phyloP scores from a whole-genome alignment of 2,797 vertebrate species.

The Gadopsis bispinosus region DNA sequence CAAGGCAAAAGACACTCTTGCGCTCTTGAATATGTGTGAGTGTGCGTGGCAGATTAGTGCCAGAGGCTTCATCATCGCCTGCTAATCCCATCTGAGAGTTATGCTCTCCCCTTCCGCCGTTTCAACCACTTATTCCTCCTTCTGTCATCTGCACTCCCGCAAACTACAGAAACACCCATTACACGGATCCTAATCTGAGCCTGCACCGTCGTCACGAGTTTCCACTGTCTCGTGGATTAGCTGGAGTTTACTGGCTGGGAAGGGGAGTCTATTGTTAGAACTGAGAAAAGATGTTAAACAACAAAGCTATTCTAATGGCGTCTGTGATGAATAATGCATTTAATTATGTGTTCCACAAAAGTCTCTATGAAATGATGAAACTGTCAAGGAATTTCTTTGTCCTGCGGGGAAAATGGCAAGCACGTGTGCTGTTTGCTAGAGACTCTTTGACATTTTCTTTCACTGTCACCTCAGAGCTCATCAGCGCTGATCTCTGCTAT shows the following conservation, averaged over 20 bases:
- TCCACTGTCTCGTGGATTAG: slow-evolving; percentile 67
- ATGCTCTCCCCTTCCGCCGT: slow-evolving; percentile 41
- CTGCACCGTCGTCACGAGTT: slow-evolving; percentile 52
- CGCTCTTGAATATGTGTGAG: slow-evolving; percentile 25
- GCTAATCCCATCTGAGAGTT: slow-evolving; percentile 74
- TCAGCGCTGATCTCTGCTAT: neutral
- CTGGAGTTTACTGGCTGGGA: slow-evolving; percentile 50
- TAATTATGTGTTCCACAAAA: slow-evolving; percentile 37
- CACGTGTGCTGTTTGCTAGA: neutral
- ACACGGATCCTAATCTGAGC: slow-evolving; percentile 66
- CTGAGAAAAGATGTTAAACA: slow-evolving; percentile 45
- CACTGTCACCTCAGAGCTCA: slow-evolving; percentile 4
- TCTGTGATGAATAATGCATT: slow-evolving; percentile 52
- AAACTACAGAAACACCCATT: slow-evolving; percentile 62
- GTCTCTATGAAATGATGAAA: slow-evolving; percentile 26
- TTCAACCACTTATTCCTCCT: slow-evolving; percentile 59
- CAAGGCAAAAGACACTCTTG: slow-evolving; percentile 45
- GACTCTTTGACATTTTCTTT: slow-evolving; percentile 5
- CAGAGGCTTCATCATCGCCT: slow-evolving; percentile 64
- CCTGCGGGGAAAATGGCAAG: slow-evolving; percentile 19
- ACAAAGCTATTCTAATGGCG: slow-evolving; percentile 47
- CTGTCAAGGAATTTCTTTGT: slow-evolving; percentile 33
- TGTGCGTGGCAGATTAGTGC: slow-evolving; percentile 72
- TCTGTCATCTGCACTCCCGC: slow-evolving; percentile 53
- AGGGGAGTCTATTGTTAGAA: slow-evolving; percentile 66